Conservation (phyloP, 2,113 vertebrate species). For the Brachyistius frenatus region DNA sequence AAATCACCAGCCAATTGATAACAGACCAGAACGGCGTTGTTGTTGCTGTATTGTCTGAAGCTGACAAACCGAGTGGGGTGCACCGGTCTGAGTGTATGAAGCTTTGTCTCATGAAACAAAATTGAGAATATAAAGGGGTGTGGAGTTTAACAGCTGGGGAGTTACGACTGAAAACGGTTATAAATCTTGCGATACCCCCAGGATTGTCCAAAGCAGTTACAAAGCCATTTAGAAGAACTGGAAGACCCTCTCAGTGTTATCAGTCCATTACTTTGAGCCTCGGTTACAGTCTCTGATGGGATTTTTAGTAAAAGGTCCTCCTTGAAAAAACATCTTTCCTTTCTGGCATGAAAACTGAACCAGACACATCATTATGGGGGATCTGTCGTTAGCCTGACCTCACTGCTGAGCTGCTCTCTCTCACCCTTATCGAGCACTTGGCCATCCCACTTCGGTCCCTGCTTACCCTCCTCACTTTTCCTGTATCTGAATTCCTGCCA, state of each 20-base stretch:
- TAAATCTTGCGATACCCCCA: conserved; percentile 47
- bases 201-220: conserved; percentile 8
- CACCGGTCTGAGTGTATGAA: background rate
- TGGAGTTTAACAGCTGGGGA: conserved; percentile 38
- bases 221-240: conserved; percentile 25
- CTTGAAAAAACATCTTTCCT: conserved; percentile 48
- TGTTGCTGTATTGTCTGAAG: conserved; percentile 57
- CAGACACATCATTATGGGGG: conserved; percentile 54
- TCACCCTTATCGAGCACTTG: conserved; percentile 34
- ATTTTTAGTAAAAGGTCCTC: conserved; percentile 27
- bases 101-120: conserved; percentile 19
- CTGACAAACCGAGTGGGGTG: background rate
- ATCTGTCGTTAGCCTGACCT: conserved; percentile 50
- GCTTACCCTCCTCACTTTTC: background rate
- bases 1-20: conserved; percentile 64
- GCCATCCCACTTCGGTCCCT: conserved; percentile 7
- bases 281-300: conserved; percentile 23
- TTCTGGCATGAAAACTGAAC: conserved; percentile 43
- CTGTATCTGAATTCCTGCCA: background rate
- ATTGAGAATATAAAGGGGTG: conserved; percentile 10
- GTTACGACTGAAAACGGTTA: conserved; percentile 23
- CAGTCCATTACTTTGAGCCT: conserved; percentile 46
- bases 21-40: conserved; percentile 43
- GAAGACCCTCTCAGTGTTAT: conserved; percentile 41
- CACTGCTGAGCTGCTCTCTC: conserved; percentile 28